A percentile compares a stretch with the other conserved stretches of the same genome.
These are phyloP conservation scores for Aphidius colemani DNA, from an alignment of 2,888 invertebrate genomes.

Conservation along the genomic window DNA sequence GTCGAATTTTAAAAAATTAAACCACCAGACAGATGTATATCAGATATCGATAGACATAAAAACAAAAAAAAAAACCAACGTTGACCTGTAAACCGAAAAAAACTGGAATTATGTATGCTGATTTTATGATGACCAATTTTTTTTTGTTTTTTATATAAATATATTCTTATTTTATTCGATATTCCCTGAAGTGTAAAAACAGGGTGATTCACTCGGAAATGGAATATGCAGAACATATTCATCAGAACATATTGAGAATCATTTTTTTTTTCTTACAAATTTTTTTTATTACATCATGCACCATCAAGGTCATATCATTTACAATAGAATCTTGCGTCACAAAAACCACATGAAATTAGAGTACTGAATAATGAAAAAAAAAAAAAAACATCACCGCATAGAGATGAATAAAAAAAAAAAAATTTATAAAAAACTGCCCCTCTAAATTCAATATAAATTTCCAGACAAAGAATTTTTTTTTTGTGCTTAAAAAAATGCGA, in stretches of 20 bases:
- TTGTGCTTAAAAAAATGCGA: conserved; percentile 11
- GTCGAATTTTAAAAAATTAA: too few relatives aligned
- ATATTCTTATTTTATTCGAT: too few relatives aligned
- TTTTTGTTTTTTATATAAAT: too few relatives aligned
- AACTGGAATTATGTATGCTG: too few relatives aligned
- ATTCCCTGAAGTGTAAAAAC: conserved; percentile 31
- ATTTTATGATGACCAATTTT: too few relatives aligned
- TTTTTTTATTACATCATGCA: not conserved
- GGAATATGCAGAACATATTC: not conserved
- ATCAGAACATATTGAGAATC: conserved; percentile 3
- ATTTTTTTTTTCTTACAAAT: conserved; percentile 1
- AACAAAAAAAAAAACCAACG: too few relatives aligned
- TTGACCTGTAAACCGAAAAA: too few relatives aligned
- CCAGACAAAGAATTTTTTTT: not conserved
- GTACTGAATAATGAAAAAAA: conserved; percentile 1
- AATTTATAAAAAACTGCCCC: conserved; percentile 8
- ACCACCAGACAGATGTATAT: too few relatives aligned
- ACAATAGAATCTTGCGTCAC: conserved; percentile 8
- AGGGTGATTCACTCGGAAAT: conserved; percentile 9
- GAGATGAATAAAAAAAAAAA: conserved; percentile 2
- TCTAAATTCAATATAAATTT: not conserved
- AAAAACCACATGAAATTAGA: conserved; percentile 17
- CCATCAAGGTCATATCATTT: too few relatives aligned
- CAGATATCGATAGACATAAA: too few relatives aligned
- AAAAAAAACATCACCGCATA: not conserved